Conservation (phyloP, 1,140 invertebrate genomes). For the Paracyclopina nana region DNA sequence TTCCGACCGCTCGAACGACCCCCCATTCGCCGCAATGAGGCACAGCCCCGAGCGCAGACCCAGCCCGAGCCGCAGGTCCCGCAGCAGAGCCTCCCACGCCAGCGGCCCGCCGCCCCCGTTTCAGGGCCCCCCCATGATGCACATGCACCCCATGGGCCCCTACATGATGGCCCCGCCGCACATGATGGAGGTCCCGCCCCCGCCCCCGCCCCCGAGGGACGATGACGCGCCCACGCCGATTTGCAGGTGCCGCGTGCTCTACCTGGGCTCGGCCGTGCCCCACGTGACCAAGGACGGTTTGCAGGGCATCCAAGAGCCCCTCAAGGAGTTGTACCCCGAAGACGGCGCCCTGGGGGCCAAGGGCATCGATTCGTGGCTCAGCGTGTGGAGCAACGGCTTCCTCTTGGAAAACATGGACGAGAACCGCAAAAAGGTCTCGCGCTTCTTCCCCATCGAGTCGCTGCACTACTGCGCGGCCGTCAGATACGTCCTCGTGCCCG, state of each 20-base stretch:
- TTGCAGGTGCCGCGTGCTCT: conserved; percentile 88
- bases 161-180: too few species aligned
- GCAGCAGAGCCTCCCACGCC: too few species aligned
- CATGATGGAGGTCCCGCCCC: too few species aligned
- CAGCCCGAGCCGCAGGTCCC: too few species aligned
- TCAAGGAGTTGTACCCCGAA: conserved; percentile 86
- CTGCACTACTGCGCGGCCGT: conserved; percentile 96
- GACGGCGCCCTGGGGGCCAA: conserved; percentile 60
- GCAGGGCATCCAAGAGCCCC: conserved; percentile 88
- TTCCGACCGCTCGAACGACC: too few species aligned
- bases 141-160: too few species aligned
- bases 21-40: too few species aligned
- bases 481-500: conserved; percentile 45
- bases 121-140: too few species aligned
- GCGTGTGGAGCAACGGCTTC: conserved; percentile 89
- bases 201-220: not conserved
- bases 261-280: conserved; percentile 88
- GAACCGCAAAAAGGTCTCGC: conserved; percentile 72
- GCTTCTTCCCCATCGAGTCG: conserved; percentile 91
- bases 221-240: conserved; percentile 47
- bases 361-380: conserved; percentile 91
- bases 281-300: conserved; percentile 92
- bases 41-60: too few species aligned
- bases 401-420: conserved; percentile 91
- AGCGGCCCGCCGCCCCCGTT: too few species aligned